Conservation (phyloP, 2,797 vertebrate species). For the Falco novaeseelandiae region DNA sequence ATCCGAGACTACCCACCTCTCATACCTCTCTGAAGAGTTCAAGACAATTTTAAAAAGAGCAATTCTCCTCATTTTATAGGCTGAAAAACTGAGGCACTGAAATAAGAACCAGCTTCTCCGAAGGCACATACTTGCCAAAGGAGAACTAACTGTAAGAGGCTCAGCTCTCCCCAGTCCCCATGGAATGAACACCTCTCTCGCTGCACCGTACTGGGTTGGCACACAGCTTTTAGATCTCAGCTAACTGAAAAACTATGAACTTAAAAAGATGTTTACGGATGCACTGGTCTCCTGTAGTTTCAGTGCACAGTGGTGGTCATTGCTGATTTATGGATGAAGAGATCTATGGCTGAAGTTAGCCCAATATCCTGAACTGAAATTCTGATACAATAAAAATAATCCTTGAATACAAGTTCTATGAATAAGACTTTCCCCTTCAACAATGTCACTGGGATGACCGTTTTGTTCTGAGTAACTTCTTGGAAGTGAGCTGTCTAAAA, state of each 20-base stretch:
- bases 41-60: background rate
- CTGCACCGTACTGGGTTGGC: rapidly evolving
- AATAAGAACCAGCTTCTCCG: background rate
- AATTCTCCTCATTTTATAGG: background rate
- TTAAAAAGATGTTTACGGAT: background rate
- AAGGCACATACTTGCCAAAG: background rate
- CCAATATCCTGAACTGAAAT: background rate
- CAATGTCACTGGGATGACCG: background rate
- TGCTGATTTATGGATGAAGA: background rate
- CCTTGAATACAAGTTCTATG: background rate
- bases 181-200: background rate
- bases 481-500: background rate
- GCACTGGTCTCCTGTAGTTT: background rate
- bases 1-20: background rate
- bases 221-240: background rate
- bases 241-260: background rate
- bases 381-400: background rate
- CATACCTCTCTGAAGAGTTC: background rate
- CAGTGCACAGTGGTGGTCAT: background rate
- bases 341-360: background rate
- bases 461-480: background rate
- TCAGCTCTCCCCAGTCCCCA: background rate
- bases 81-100: background rate
- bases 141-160: background rate
- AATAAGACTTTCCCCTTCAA: background rate